These are phyloP conservation scores for Xanthia icteritia DNA, from an alignment of 2,888 invertebrate genomes.

Conservation along the genomic window DNA sequence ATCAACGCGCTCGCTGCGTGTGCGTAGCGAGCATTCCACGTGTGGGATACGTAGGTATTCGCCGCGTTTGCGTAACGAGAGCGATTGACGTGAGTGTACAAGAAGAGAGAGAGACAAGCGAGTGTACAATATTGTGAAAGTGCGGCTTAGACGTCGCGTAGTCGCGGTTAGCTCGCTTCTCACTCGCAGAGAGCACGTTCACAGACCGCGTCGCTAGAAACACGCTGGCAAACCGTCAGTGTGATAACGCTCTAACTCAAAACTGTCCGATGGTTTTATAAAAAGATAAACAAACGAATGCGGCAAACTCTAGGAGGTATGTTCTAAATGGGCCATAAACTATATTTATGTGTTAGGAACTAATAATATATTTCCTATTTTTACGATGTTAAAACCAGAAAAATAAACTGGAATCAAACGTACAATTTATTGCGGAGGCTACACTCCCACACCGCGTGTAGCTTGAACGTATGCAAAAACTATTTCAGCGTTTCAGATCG, in stretches of 20 bases:
- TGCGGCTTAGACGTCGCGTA: too few relatives aligned
- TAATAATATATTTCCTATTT: conserved; percentile 13
- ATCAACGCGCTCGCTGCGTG: too few relatives aligned
- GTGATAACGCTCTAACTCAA: neutral
- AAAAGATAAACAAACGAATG: neutral
- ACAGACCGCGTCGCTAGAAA: too few relatives aligned
- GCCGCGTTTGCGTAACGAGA: too few relatives aligned
- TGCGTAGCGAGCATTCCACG: too few relatives aligned
- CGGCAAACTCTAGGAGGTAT: neutral
- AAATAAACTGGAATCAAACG: conserved; percentile 59
- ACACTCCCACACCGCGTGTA: conserved; percentile 64
- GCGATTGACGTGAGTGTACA: too few relatives aligned
- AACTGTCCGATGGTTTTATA: neutral
- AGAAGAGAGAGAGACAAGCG: too few relatives aligned
- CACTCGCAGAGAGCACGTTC: too few relatives aligned
- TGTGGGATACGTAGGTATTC: too few relatives aligned
- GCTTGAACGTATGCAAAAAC: conserved; percentile 60
- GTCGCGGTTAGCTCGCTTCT: too few relatives aligned
- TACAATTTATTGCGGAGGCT: conserved; percentile 72
- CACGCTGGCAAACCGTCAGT: too few relatives aligned
- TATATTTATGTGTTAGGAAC: neutral
- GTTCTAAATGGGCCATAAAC: conserved; percentile 1
- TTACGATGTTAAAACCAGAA: conserved; percentile 12
- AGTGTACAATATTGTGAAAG: too few relatives aligned
- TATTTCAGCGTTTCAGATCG: conserved; percentile 51